Evolutionary conservation across 2,113 vertebrate genomes (phyloP).

Genomic region (Butorides virescens): DNA sequence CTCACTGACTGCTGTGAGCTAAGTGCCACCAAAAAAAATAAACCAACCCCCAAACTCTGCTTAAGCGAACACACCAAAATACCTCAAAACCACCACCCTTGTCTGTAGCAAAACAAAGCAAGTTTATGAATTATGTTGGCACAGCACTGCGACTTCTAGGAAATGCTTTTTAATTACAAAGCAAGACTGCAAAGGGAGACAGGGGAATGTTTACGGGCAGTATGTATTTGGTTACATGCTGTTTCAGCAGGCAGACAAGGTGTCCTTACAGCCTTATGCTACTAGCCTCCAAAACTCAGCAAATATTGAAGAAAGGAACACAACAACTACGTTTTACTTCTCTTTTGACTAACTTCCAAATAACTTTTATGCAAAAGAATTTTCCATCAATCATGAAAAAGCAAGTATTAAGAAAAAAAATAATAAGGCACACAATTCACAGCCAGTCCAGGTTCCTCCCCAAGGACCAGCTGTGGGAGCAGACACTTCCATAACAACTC

Average conservation of each 20-base stretch:
- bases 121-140: not conserved
- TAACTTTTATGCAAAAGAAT: not conserved
- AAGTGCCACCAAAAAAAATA: not conserved
- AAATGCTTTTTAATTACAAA: constrained; percentile 50
- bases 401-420: not conserved
- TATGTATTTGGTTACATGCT: not conserved
- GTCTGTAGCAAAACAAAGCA: constrained; percentile 12
- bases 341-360: not conserved
- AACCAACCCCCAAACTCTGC: not conserved
- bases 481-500: not conserved
- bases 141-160: not conserved
- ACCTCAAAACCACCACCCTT: not conserved
- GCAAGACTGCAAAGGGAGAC: not conserved
- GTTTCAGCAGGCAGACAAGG: constrained; percentile 41
- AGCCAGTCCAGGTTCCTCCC: not conserved
- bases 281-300: not conserved
- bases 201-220: not conserved
- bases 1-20: not conserved
- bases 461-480: not conserved
- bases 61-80: not conserved
- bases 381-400: not conserved
- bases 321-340: not conserved
- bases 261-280: not conserved
- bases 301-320: not conserved
- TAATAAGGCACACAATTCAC: not conserved